phyloP scores from a whole-genome alignment of 2,888 invertebrate genomes.

The Rhodophaea formosa region DNA sequence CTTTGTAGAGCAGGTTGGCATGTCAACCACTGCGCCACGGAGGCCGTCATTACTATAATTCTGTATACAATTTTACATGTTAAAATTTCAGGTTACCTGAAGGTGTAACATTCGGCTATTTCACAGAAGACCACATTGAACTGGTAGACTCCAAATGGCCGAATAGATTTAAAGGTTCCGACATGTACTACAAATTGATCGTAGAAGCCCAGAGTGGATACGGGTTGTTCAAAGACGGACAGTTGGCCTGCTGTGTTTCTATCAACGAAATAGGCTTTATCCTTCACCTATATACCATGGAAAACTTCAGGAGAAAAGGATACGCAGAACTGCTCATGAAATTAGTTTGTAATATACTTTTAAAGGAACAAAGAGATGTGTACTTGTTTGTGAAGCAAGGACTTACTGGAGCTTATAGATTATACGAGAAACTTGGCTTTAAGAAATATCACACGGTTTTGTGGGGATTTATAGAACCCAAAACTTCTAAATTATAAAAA shows the following conservation, averaged over 20 bases:
- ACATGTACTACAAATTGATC: conserved; percentile 30
- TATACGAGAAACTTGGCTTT: conserved; percentile 26
- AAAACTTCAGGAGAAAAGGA: conserved; percentile 30
- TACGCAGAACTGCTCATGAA: conserved; percentile 22
- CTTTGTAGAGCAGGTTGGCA: too few species aligned
- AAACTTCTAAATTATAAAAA: conserved; percentile 5
- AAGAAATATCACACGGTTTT: conserved; percentile 21
- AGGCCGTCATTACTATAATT: too few species aligned
- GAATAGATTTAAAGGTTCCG: conserved; percentile 34
- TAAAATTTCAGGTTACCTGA: conserved; percentile 35
- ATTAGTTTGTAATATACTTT: conserved; percentile 20
- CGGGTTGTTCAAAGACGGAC: conserved; percentile 31
- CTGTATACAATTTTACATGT: neutral
- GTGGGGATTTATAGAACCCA: conserved; percentile 17
- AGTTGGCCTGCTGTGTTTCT: conserved; percentile 35
- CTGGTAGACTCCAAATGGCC: conserved; percentile 40
- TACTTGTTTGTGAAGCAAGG: conserved; percentile 21
- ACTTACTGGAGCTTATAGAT: conserved; percentile 19
- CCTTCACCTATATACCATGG: conserved; percentile 32
- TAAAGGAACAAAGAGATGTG: conserved; percentile 16
- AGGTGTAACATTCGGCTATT: conserved; percentile 30
- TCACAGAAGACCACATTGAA: conserved; percentile 34
- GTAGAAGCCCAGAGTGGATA: conserved; percentile 31
- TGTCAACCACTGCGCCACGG: too few species aligned
- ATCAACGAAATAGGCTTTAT: conserved; percentile 35